Percentiles rank a stretch among this genome's conserved stretches.
Evolutionary conservation across 2,113 vertebrate genomes (phyloP).

Genomic region (Bothrops jararaca): DNA sequence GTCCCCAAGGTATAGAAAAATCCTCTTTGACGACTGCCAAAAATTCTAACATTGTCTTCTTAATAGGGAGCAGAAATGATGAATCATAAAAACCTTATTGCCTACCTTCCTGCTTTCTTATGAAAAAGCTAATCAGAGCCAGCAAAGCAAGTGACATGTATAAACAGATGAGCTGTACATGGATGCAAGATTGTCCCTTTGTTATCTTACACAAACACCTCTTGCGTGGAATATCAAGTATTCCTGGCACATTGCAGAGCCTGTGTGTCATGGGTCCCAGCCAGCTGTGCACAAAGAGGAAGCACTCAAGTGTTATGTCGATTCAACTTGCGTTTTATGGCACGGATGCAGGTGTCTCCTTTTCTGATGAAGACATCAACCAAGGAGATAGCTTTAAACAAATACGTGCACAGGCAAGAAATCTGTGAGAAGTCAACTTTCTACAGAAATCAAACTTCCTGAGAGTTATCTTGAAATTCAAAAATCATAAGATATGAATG

Average conservation of each 20-base stretch:
- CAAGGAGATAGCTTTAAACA: slow-evolving; percentile 29
- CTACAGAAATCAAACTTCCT: slow-evolving; percentile 20
- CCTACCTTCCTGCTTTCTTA: slow-evolving; percentile 68
- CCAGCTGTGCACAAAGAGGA: slow-evolving; percentile 67
- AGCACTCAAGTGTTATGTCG: slow-evolving; percentile 52
- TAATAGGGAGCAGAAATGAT: slow-evolving; percentile 69
- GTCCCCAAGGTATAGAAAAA: slow-evolving; percentile 57
- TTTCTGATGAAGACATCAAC: slow-evolving; percentile 61
- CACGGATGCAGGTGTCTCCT: slow-evolving; percentile 79
- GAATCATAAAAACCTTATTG: slow-evolving; percentile 72
- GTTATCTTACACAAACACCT: slow-evolving; percentile 75
- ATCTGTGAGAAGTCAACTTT: slow-evolving; percentile 60
- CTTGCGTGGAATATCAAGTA: slow-evolving; percentile 64
- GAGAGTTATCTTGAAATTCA: not conserved
- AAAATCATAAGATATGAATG: not conserved
- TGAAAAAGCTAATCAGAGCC: slow-evolving; percentile 67
- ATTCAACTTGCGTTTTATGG: slow-evolving; percentile 30
- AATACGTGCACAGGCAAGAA: slow-evolving; percentile 10
- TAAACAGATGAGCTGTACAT: slow-evolving; percentile 66
- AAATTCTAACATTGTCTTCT: slow-evolving; percentile 67
- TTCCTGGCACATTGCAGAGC: slow-evolving; percentile 61
- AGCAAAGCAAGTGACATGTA: slow-evolving; percentile 51
- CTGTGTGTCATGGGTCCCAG: slow-evolving; percentile 65
- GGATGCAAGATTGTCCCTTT: slow-evolving; percentile 67
- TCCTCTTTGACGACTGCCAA: slow-evolving; percentile 63